These are phyloP conservation scores for Electrophaes corylata DNA, from an alignment of 2,888 invertebrate species.

Conservation along the genomic window DNA sequence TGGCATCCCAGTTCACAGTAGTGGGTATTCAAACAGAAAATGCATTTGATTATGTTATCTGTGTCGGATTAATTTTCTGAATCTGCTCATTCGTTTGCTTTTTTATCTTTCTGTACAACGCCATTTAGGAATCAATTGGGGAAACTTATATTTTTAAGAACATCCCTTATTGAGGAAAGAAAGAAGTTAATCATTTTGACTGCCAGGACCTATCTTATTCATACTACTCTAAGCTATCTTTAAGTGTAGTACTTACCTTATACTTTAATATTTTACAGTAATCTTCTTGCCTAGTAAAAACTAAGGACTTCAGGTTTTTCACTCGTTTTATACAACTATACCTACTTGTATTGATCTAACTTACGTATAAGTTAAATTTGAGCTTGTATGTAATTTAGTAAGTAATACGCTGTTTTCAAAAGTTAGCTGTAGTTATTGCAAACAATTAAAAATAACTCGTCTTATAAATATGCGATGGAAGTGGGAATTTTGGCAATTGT, in stretches of 20 bases:
- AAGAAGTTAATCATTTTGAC: constrained; percentile 35
- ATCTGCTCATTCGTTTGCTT: too few relatives aligned
- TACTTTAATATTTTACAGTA: constrained; percentile 73
- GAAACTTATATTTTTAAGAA: too few relatives aligned
- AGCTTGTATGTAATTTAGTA: constrained; percentile 76
- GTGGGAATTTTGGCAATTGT: constrained; percentile 50
- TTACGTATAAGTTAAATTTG: constrained; percentile 79
- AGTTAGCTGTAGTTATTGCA: constrained; percentile 53
- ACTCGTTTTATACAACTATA: constrained; percentile 83
- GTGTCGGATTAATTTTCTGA: too few relatives aligned
- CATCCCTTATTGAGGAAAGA: constrained; percentile 10
- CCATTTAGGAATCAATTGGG: too few relatives aligned
- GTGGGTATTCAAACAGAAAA: too few relatives aligned
- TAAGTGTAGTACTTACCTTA: constrained; percentile 79
- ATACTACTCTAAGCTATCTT: constrained; percentile 79
- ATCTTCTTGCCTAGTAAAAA: constrained; percentile 75
- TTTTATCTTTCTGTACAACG: too few relatives aligned
- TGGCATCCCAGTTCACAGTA: too few relatives aligned
- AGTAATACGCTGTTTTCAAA: constrained; percentile 57
- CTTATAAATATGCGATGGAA: constrained; percentile 26
- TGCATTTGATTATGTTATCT: too few relatives aligned
- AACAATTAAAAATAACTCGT: constrained; percentile 51
- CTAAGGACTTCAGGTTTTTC: constrained; percentile 81
- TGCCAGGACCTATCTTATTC: constrained; percentile 51
- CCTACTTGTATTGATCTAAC: constrained; percentile 74